phyloP scores from a whole-genome alignment of 2,888 invertebrate species.

The Enoplolaimus lenunculus region DNA sequence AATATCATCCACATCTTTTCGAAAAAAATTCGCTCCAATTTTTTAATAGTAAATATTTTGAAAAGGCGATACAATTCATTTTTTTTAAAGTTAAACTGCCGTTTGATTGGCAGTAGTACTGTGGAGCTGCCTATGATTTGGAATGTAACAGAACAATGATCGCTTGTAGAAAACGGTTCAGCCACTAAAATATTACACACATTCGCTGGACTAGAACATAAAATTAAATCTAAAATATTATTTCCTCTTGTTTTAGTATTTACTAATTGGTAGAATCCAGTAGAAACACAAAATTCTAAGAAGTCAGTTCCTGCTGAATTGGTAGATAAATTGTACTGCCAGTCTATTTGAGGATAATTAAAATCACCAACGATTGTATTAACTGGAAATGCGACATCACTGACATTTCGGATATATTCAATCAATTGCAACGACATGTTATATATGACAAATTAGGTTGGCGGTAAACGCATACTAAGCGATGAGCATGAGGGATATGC shows the following conservation, averaged over 20 bases:
- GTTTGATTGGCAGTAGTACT: neutral
- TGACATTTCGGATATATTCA: neutral
- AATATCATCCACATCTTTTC: neutral
- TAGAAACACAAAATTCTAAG: neutral
- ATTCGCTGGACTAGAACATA: neutral
- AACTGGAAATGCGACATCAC: neutral
- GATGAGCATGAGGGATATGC: neutral
- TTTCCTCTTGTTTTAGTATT: neutral
- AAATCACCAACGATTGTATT: neutral
- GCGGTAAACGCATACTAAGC: slow-evolving; percentile 8
- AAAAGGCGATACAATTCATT: neutral
- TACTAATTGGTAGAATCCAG: neutral
- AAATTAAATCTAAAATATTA: neutral
- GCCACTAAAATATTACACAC: neutral
- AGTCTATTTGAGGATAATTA: slow-evolving; percentile 4
- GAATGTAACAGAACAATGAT: slow-evolving; percentile 5
- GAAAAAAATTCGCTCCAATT: neutral
- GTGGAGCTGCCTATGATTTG: neutral
- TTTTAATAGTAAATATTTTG: neutral
- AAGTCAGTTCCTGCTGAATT: neutral
- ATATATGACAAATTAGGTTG: neutral
- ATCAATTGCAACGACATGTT: neutral
- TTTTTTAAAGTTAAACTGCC: slow-evolving; percentile 1
- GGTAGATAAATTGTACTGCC: neutral
- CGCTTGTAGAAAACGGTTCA: neutral